Conservation (phyloP, 1,140 invertebrate genomes). For the Zophobas morio region DNA sequence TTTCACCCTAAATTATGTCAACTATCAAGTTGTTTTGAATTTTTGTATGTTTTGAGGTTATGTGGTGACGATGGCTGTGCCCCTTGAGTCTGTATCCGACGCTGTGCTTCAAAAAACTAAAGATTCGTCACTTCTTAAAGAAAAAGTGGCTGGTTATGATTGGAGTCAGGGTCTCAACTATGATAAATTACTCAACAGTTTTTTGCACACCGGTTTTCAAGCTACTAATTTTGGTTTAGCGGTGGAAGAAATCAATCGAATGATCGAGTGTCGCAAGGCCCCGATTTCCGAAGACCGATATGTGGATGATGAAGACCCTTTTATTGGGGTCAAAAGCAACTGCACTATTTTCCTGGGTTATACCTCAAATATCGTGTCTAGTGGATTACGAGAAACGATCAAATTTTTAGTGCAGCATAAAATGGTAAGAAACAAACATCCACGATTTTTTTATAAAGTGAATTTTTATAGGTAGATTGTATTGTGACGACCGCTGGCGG, state of each 20-base stretch:
- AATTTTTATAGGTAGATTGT: slow-evolving; percentile 84
- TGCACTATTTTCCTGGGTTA: slow-evolving; percentile 99
- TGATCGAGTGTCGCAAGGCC: slow-evolving; percentile 82
- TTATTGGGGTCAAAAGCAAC: slow-evolving; percentile 82
- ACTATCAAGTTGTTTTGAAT: not conserved
- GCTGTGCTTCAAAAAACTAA: slow-evolving; percentile 63
- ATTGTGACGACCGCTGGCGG: slow-evolving; percentile 98
- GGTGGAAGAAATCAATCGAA: slow-evolving; percentile 92
- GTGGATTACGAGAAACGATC: slow-evolving; percentile 93
- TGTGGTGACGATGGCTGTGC: slow-evolving; percentile 3
- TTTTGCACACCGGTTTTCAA: slow-evolving; percentile 92
- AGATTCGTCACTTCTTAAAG: slow-evolving; percentile 60
- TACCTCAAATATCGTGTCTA: slow-evolving; percentile 98
- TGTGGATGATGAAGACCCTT: slow-evolving; percentile 82
- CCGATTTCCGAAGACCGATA: slow-evolving; percentile 79
- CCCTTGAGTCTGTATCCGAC: slow-evolving; percentile 48
- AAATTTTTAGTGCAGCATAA: slow-evolving; percentile 92
- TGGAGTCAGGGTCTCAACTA: slow-evolving; percentile 95
- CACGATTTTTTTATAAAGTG: slow-evolving; percentile 21
- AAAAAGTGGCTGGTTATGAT: slow-evolving; percentile 85
- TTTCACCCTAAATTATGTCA: not conserved
- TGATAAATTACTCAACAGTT: slow-evolving; percentile 86
- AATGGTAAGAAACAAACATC: slow-evolving; percentile 71
- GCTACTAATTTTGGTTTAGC: slow-evolving; percentile 95
- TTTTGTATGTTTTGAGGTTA: slow-evolving; percentile 11